Evolutionary conservation across 2,888 invertebrate genomes (phyloP).

Genomic region (Drosophila quasianomalipes): DNA sequence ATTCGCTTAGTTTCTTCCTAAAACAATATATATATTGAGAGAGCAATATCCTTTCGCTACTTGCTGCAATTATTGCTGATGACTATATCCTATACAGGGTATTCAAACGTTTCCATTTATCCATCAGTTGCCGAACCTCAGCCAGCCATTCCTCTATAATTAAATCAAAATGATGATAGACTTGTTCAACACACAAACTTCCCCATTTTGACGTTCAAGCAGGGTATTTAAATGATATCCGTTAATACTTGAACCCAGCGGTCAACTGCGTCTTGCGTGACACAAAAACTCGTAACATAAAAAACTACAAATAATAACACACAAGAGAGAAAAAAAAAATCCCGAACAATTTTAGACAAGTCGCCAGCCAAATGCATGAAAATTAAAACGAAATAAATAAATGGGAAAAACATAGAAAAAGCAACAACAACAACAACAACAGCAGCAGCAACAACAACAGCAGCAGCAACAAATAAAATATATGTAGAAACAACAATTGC

Average conservation of each 20-base stretch:
- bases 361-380: slow-evolving; percentile 63
- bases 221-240: slow-evolving; percentile 68
- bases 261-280: slow-evolving; percentile 70
- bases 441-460: slow-evolving; percentile 24
- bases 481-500: slow-evolving; percentile 65
- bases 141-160: not conserved
- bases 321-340: slow-evolving; percentile 11
- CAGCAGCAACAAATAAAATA: not conserved
- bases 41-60: no score
- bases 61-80: not conserved
- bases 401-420: slow-evolving; percentile 9
- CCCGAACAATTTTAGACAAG: slow-evolving; percentile 63
- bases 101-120: not conserved
- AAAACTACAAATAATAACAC: slow-evolving; percentile 21
- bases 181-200: not conserved
- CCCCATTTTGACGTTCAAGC: slow-evolving; percentile 1
- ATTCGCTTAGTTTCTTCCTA: no score
- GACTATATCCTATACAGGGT: not conserved
- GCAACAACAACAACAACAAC: slow-evolving; percentile 17
- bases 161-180: not conserved
- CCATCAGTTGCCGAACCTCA: not conserved
- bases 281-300: slow-evolving; percentile 33
- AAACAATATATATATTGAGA: not conserved
- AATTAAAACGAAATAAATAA: slow-evolving; percentile 51
- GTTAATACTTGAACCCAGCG: slow-evolving; percentile 79